Conservation (phyloP, 2,113 vertebrate genomes). For the Setophaga coronata region DNA sequence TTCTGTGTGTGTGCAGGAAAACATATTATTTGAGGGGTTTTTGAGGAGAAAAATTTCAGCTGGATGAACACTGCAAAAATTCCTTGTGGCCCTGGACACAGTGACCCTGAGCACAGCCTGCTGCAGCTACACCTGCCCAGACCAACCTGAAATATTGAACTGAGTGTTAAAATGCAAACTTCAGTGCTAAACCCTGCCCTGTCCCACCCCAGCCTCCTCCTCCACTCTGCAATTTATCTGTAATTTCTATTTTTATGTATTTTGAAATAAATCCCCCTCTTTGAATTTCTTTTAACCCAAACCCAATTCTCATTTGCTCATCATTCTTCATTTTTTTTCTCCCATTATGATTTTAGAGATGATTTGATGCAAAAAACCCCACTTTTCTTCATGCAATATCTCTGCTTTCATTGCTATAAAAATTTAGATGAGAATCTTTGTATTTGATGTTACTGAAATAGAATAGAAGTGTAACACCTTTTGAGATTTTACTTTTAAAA, state of each 20-base stretch:
- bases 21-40: not conserved
- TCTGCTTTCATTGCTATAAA: not conserved
- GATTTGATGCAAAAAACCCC: not conserved
- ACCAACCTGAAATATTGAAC: accelerated
- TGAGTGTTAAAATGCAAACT: accelerated
- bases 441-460: not conserved
- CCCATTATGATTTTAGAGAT: not conserved
- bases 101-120: not conserved
- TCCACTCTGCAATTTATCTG: not conserved
- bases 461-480: not conserved
- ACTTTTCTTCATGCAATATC: not conserved
- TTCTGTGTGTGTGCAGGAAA: not conserved
- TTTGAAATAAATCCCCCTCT: not conserved
- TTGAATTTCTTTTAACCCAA: not conserved
- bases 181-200: not conserved
- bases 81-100: not conserved
- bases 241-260: not conserved
- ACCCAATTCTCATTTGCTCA: not conserved
- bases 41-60: not conserved
- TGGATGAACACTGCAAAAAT: not conserved
- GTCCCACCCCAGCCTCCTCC: not conserved
- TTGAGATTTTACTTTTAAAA: not conserved
- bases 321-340: not conserved
- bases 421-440: not conserved
- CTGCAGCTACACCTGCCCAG: not conserved